These are phyloP conservation scores for Ctenicera cuprea DNA, from an alignment of 2,888 invertebrate species.

Conservation along the genomic window DNA sequence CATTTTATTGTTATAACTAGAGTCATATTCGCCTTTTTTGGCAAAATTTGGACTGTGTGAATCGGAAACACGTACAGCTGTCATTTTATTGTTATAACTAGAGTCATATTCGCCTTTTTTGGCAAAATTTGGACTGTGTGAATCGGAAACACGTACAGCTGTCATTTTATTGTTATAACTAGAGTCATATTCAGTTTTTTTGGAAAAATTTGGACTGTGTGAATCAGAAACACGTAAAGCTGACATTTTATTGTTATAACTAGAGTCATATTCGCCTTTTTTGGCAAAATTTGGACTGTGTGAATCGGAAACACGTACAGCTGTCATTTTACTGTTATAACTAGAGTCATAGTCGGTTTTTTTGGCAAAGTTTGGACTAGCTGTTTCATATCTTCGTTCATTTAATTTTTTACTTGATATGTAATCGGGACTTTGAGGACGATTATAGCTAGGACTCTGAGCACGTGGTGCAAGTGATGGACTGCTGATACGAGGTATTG, in stretches of 20 bases:
- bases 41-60: conserved; percentile 65
- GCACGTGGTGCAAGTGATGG: conserved; percentile 66
- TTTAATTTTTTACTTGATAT: conserved; percentile 68
- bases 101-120: conserved; percentile 65
- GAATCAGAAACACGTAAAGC: conserved; percentile 67
- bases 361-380: conserved; percentile 65
- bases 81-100: conserved; percentile 66
- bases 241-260: conserved; percentile 67
- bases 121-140: conserved; percentile 66
- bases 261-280: conserved; percentile 64
- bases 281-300: conserved; percentile 65
- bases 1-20: conserved; percentile 66
- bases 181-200: conserved; percentile 64
- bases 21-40: conserved; percentile 64
- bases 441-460: conserved; percentile 66
- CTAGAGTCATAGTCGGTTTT: conserved; percentile 65
- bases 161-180: conserved; percentile 67
- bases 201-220: conserved; percentile 65
- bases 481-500: conserved; percentile 64
- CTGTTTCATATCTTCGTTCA: conserved; percentile 65
- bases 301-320: conserved; percentile 66
- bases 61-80: conserved; percentile 67
- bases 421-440: conserved; percentile 66
- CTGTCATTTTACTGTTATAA: conserved; percentile 67
- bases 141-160: conserved; percentile 66